Conservation (phyloP, 2,888 invertebrate species). For the Adelognathus sp. region DNA sequence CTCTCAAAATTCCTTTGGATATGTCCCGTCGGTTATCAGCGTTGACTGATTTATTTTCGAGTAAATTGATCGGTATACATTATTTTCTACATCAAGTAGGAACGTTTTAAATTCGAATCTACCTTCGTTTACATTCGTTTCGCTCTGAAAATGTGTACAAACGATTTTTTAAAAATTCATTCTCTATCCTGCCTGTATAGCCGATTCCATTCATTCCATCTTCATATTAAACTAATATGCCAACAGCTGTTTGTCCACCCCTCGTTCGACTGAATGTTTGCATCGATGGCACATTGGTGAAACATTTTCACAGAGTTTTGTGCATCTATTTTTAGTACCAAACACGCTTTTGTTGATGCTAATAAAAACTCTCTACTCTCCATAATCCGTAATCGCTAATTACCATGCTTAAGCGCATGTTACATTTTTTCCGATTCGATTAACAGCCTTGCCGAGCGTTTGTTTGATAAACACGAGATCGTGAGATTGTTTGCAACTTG, state of each 20-base stretch:
- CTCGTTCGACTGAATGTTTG: not conserved
- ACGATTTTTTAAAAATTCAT: too few species aligned
- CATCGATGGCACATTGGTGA: not conserved
- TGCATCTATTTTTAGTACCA: not conserved
- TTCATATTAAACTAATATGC: not conserved
- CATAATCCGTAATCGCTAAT: conserved; percentile 31
- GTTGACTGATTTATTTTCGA: too few species aligned
- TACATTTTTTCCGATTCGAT: conserved; percentile 43
- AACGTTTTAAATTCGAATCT: too few species aligned
- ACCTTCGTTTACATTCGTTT: too few species aligned
- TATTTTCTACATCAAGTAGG: too few species aligned
- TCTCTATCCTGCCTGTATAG: too few species aligned
- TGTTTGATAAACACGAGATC: conserved; percentile 28
- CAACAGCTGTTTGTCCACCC: not conserved
- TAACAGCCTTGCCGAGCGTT: conserved; percentile 41
- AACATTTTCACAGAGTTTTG: conserved; percentile 2
- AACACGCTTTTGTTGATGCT: not conserved
- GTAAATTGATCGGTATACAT: too few species aligned
- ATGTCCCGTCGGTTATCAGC: too few species aligned
- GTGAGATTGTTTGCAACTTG: conserved; percentile 28
- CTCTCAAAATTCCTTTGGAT: too few species aligned
- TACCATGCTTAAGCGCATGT: conserved; percentile 50
- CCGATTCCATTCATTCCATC: not conserved
- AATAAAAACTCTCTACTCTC: conserved; percentile 14
- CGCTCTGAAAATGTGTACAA: too few species aligned